Conservation (phyloP, 2,113 vertebrate genomes). For the Cygnus atratus region DNA sequence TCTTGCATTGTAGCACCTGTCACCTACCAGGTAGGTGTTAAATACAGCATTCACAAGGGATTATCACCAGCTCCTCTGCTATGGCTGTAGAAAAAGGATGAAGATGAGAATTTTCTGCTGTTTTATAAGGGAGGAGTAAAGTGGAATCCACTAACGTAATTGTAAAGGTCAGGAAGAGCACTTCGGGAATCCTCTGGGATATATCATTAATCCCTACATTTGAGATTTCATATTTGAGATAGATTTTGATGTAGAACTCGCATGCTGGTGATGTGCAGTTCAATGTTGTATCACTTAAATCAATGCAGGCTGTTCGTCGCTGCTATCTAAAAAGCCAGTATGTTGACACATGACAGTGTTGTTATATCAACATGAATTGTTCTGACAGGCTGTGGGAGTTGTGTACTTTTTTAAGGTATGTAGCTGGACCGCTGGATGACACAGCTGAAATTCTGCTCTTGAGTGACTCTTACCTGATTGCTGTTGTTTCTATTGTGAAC, state of each 20-base stretch:
- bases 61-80: slow-evolving; percentile 6
- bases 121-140: not conserved
- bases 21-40: slow-evolving; percentile 37
- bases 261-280: not conserved
- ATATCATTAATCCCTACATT: not conserved
- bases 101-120: not conserved
- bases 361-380: slow-evolving; percentile 26
- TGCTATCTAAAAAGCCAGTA: slow-evolving; percentile 13
- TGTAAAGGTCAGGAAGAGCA: slow-evolving; percentile 5
- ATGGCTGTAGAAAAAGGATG: not conserved
- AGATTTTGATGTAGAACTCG: slow-evolving; percentile 1
- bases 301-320: slow-evolving; percentile 6
- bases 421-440: not conserved
- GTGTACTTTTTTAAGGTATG: not conserved
- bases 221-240: slow-evolving; percentile 11
- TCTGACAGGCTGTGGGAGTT: slow-evolving; percentile 5
- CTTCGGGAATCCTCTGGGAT: not conserved
- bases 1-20: slow-evolving; percentile 22
- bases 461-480: not conserved
- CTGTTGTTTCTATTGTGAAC: not conserved
- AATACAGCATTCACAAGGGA: slow-evolving; percentile 17
- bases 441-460: not conserved
- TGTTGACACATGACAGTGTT: not conserved
- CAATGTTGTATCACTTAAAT: not conserved
- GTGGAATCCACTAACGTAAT: not conserved